Conservation (phyloP, 1,140 invertebrate genomes). For the Cotesia typhae region DNA sequence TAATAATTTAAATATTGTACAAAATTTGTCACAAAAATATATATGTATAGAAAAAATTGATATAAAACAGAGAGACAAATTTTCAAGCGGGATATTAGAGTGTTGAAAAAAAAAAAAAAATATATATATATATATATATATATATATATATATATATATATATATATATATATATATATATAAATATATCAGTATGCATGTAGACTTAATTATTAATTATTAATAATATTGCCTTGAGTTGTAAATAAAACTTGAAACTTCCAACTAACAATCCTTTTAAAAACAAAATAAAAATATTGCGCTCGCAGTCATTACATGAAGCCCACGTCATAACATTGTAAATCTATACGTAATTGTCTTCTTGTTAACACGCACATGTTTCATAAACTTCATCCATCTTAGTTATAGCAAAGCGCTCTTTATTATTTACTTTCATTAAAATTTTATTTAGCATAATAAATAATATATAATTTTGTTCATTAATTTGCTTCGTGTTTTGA, state of each 20-base stretch:
- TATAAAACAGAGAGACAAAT: constrained; percentile 37
- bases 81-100: constrained; percentile 50
- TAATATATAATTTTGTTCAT: too few relatives aligned
- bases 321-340: background rate
- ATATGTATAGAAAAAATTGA: constrained; percentile 10
- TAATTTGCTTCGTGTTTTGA: constrained; percentile 3
- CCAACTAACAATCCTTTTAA: constrained; percentile 47
- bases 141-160: constrained; percentile 27
- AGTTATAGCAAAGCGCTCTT: too few relatives aligned
- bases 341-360: constrained; percentile 4
- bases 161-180: too few relatives aligned
- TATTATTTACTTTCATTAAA: too few relatives aligned
- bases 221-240: constrained; percentile 62
- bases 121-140: too few relatives aligned
- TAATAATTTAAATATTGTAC: constrained; percentile 45
- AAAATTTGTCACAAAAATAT: constrained; percentile 43
- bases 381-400: too few relatives aligned
- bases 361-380: background rate
- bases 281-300: background rate
- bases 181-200: constrained; percentile 44
- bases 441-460: too few relatives aligned
- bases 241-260: constrained; percentile 61
- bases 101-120: constrained; percentile 41
- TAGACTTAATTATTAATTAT: constrained; percentile 47
- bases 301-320: constrained; percentile 8